Conservation (phyloP, 2,888 invertebrate species). For the Polyommatus iphigenia region DNA sequence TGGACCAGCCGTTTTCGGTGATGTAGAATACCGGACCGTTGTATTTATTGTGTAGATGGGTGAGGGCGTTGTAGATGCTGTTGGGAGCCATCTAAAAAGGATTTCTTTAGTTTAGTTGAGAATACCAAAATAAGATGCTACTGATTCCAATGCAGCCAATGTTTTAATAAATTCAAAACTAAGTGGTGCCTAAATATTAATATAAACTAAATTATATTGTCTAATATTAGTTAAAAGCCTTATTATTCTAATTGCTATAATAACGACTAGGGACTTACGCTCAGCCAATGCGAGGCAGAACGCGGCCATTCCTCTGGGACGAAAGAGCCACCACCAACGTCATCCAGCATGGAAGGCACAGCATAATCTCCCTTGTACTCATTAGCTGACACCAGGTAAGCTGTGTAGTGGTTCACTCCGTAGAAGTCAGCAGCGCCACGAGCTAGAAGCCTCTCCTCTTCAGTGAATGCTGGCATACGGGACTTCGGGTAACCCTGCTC, state of each 20-base stretch:
- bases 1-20: constrained; percentile 82
- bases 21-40: constrained; percentile 62
- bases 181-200: too few relatives aligned
- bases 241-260: background rate
- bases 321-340: constrained; percentile 44
- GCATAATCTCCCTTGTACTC: constrained; percentile 31
- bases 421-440: constrained; percentile 68
- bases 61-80: constrained; percentile 60
- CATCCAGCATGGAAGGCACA: constrained; percentile 51
- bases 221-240: too few relatives aligned
- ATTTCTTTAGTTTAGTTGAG: background rate
- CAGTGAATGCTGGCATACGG: constrained; percentile 49
- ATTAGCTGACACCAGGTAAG: constrained; percentile 48
- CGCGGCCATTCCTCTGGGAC: constrained; percentile 50
- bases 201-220: too few relatives aligned
- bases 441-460: constrained; percentile 44
- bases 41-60: constrained; percentile 59
- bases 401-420: constrained; percentile 71
- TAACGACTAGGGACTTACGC: constrained; percentile 45
- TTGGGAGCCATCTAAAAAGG: constrained; percentile 50
- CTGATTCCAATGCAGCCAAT: too few relatives aligned
- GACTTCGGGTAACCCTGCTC: constrained; percentile 50
- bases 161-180: too few relatives aligned
- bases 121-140: too few relatives aligned
- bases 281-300: constrained; percentile 57